Conservation (phyloP, 2,888 invertebrate species). For the Dexiosoma caninum region DNA sequence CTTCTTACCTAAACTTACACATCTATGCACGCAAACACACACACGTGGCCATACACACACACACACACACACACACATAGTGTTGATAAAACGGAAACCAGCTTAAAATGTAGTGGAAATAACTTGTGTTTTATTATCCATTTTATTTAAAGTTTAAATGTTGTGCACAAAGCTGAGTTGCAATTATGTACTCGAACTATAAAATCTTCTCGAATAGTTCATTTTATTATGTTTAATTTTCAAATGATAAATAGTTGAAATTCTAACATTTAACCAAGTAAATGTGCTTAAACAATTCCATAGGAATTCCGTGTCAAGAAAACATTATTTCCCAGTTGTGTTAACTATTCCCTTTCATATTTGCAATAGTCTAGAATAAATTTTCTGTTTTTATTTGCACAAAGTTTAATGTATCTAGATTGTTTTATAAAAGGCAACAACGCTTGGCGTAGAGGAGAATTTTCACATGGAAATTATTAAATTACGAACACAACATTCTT, state of each 20-base stretch:
- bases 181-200: not conserved
- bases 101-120: not conserved
- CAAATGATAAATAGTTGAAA: not conserved
- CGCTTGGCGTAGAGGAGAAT: no score
- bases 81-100: conserved; percentile 20
- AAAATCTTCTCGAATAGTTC: not conserved
- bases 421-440: no score
- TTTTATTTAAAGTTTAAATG: no score
- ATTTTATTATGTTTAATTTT: not conserved
- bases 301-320: no score
- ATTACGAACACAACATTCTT: no score
- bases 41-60: not conserved
- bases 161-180: not conserved
- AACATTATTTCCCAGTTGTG: no score
- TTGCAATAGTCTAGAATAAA: no score
- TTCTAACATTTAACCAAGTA: not conserved
- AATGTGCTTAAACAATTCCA: no score
- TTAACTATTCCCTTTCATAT: no score
- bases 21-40: not conserved
- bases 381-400: no score
- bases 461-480: no score
- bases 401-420: no score
- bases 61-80: not conserved
- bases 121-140: not conserved
- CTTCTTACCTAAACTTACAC: conserved; percentile 11